These are phyloP conservation scores for Elysia crispata DNA, from an alignment of 2,888 invertebrate genomes.

Conservation along the genomic window DNA sequence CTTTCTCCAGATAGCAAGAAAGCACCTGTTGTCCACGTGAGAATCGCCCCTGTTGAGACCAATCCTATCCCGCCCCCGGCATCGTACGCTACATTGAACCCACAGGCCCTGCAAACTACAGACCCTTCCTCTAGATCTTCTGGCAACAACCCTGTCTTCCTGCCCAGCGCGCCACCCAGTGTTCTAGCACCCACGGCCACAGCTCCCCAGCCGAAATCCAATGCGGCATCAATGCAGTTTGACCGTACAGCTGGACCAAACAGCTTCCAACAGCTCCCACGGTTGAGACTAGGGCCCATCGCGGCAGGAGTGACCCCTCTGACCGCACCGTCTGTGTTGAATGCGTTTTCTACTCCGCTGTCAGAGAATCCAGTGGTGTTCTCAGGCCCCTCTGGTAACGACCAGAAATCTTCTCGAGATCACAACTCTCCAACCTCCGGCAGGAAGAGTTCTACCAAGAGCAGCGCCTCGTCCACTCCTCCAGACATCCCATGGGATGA, in stretches of 20 bases:
- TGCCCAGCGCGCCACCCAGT: not conserved
- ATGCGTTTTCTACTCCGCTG: not conserved
- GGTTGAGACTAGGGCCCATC: not conserved
- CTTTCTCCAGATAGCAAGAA: not conserved
- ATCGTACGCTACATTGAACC: too few species aligned
- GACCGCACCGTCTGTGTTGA: not conserved
- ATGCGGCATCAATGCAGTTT: too few species aligned
- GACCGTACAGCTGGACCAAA: too few species aligned
- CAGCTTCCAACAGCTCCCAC: not conserved
- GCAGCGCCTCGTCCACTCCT: not conserved
- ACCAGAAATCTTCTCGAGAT: not conserved
- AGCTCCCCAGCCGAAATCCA: too few species aligned
- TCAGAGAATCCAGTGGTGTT: not conserved
- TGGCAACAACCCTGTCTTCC: not conserved
- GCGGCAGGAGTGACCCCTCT: not conserved
- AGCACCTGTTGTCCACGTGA: not conserved
- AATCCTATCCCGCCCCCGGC: too few species aligned
- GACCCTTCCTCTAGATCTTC: too few species aligned
- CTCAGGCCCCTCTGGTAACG: not conserved
- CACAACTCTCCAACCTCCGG: conserved; percentile 1
- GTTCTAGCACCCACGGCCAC: not conserved
- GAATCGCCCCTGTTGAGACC: not conserved
- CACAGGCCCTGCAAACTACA: too few species aligned
- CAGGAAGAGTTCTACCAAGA: not conserved
- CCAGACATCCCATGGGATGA: conserved; percentile 20